These are phyloP conservation scores for Mormoops blainvillei DNA, from an alignment of 2,113 vertebrate species.

Conservation along the genomic window DNA sequence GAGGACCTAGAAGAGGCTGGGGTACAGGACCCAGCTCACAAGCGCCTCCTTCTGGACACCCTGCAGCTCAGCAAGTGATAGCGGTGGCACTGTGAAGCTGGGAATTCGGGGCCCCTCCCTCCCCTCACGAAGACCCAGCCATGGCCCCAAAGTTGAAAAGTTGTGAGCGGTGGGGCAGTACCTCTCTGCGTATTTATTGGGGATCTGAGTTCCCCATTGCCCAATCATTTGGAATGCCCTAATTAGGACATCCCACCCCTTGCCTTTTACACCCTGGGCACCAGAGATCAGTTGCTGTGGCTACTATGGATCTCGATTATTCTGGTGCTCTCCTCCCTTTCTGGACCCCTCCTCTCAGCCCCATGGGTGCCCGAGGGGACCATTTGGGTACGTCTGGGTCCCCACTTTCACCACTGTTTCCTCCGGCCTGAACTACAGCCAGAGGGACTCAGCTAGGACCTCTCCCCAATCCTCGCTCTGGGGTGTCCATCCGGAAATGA, in stretches of 20 bases:
- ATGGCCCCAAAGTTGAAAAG: background rate
- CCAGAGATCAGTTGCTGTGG: background rate
- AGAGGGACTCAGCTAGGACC: background rate
- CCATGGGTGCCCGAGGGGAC: background rate
- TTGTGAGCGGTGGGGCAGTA: background rate
- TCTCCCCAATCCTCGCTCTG: background rate
- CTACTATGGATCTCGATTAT: background rate
- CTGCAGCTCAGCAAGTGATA: constrained; percentile 86
- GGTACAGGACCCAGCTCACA: constrained; percentile 90
- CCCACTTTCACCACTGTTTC: background rate
- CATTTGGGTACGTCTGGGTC: background rate
- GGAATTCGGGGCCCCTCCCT: background rate
- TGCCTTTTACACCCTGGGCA: background rate
- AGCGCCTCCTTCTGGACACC: constrained; percentile 90
- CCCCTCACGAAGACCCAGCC: background rate
- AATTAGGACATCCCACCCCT: background rate
- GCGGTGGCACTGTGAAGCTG: background rate
- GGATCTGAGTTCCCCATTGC: constrained; percentile 2
- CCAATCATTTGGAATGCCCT: constrained; percentile 16
- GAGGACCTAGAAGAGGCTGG: constrained; percentile 97
- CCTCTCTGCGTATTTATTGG: constrained; percentile 68
- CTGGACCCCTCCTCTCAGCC: background rate
- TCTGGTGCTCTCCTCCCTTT: background rate
- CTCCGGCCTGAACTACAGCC: background rate
- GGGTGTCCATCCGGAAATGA: constrained; percentile 65